These are phyloP conservation scores for Isichthys henryi DNA, from an alignment of 2,113 vertebrate genomes.

Conservation along the genomic window DNA sequence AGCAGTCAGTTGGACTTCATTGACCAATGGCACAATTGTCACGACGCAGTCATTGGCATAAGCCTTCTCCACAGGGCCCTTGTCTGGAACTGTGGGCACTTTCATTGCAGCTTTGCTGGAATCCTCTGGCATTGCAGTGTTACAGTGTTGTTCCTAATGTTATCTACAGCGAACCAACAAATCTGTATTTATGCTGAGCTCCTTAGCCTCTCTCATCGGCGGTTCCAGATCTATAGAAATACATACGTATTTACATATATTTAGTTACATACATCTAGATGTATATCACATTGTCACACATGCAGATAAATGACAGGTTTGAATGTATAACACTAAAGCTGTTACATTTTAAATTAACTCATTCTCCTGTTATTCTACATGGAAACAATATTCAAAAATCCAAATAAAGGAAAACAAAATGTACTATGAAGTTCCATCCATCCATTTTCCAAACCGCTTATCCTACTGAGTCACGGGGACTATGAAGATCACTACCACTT, in stretches of 20 bases:
- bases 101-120: slow-evolving; percentile 67
- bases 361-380: not conserved
- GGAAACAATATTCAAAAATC: not conserved
- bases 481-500: not conserved
- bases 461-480: too few species aligned
- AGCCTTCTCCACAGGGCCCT: slow-evolving; percentile 51
- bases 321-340: not conserved
- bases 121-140: slow-evolving; percentile 70
- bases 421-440: not conserved
- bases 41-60: slow-evolving; percentile 55
- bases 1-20: slow-evolving; percentile 76
- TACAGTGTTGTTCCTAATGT: not conserved
- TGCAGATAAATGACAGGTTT: not conserved
- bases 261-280: not conserved
- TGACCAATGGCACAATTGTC: slow-evolving; percentile 71
- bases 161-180: not conserved
- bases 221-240: slow-evolving; percentile 14
- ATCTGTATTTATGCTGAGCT: not conserved
- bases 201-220: slow-evolving; percentile 11
- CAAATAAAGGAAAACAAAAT: not conserved
- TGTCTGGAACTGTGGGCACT: slow-evolving; percentile 57
- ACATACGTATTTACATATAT: not conserved
- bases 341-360: not conserved
- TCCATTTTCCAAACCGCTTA: too few species aligned
- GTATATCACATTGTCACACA: not conserved